Evolutionary conservation across 1,140 invertebrate species (phyloP), one percentile per base, ranked within the genome.

Genomic region (Drosophila lacteicornis): DNA sequence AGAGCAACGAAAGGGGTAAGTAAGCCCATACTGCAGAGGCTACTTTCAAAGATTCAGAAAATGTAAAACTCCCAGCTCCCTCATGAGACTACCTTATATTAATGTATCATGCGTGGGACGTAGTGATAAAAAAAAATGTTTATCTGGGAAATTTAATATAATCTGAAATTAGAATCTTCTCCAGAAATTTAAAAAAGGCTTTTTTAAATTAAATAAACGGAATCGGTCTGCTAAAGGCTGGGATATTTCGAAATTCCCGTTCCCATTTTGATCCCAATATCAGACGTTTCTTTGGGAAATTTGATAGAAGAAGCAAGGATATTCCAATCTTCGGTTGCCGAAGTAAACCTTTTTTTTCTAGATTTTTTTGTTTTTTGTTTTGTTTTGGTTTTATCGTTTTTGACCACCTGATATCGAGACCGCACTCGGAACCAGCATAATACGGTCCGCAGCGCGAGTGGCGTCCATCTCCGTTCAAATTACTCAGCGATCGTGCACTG

Each of bases 351-450:
- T 45, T 42, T 36, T 42, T 36, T 58, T 65, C 13, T 45, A 15
- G 19, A 25, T 66, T 58, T 69, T 69, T 43, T 45, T 47, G 53
- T 27, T 17, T 65, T 38, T 33, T 30, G 33, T 57, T 36, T 56
- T 63, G n/a, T 46, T 33, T 58, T 42, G 40, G 38, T 65, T 67
- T 47, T 63, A 40, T 27, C 57, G 47, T 46, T 15, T 59, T 47
- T 74, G 85, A 88, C 80, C 81, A 88, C 84, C 84, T 88, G 84
- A 88, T 90, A 88, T 88, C 84, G 46, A 80, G 51, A 60, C 73
- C 88, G 86, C 91, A 92, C 65, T 92, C 92, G 56, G 90, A 92
- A 68, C 90, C 84, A 74, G 91, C 81, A 78, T 92, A 92, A 81
- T 79, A 62, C 58, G 79, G 68, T 53, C 80, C 53, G 49, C 60